Percentiles rank a stretch among this genome's conserved stretches.
Evolutionary conservation across 2,888 invertebrate genomes (phyloP).

Genomic region (Thereva nobilitata): DNA sequence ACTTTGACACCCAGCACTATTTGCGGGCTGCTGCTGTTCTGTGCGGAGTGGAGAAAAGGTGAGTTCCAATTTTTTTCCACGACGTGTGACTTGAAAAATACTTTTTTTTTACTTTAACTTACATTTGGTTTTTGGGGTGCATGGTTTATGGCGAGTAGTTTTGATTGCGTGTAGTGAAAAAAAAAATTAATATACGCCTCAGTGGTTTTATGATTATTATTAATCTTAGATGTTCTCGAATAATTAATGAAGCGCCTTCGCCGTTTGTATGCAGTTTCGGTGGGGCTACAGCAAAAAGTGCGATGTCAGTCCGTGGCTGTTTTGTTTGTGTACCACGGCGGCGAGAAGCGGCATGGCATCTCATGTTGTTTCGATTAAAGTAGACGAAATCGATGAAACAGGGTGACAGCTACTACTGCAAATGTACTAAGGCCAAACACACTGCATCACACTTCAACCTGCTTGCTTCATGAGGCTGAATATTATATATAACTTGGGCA

Average conservation of each 20-base stretch:
- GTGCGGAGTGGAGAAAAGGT: constrained; percentile 24
- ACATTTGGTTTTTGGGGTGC: constrained; percentile 1
- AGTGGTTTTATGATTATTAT: constrained; percentile 24
- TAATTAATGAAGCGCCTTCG: not conserved
- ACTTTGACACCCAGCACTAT: constrained; percentile 20
- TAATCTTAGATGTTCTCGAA: not conserved
- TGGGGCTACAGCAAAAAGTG: too few species aligned
- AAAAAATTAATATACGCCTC: not conserved
- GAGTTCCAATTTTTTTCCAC: constrained; percentile 21
- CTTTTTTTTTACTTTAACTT: too few species aligned
- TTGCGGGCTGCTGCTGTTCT: constrained; percentile 26
- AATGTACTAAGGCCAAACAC: not conserved
- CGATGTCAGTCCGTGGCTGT: too few species aligned
- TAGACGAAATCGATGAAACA: too few species aligned
- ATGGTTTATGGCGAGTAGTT: constrained; percentile 1
- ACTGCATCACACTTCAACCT: too few species aligned
- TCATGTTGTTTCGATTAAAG: too few species aligned
- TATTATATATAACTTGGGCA: too few species aligned
- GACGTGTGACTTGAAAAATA: constrained; percentile 12
- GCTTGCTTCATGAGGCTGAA: too few species aligned
- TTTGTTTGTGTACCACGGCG: too few species aligned
- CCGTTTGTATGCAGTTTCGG: not conserved
- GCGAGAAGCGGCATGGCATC: too few species aligned
- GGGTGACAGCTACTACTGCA: not conserved
- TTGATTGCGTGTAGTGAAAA: constrained; percentile 11